A percentile compares a stretch with the other conserved stretches of the same genome.
phyloP scores from a whole-genome alignment of 2,888 invertebrate genomes.

The Trimorus sp. region DNA sequence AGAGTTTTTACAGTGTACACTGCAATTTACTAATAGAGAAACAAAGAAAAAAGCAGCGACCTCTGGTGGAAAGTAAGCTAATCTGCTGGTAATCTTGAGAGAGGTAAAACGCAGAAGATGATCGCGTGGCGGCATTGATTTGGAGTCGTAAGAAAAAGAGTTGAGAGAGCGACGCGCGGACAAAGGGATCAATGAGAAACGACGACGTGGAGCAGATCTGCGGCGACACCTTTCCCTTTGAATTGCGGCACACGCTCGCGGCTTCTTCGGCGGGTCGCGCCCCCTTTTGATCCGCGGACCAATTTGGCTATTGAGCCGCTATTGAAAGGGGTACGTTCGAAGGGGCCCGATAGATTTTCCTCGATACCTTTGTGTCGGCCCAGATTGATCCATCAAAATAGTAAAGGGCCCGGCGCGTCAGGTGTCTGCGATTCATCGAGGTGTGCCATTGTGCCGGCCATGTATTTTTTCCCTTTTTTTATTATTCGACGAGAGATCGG shows the following conservation, averaged over 20 bases:
- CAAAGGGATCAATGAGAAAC: slow-evolving; percentile 66
- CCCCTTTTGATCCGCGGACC: slow-evolving; percentile 73
- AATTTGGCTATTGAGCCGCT: slow-evolving; percentile 80
- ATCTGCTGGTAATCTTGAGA: slow-evolving; percentile 37
- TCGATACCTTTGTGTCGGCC: slow-evolving; percentile 77
- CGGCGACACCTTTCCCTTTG: slow-evolving; percentile 77
- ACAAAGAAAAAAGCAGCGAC: too few species aligned
- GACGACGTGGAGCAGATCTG: slow-evolving; percentile 72
- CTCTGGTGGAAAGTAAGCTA: slow-evolving; percentile 22
- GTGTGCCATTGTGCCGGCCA: slow-evolving; percentile 58
- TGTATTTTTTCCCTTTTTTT: slow-evolving; percentile 42
- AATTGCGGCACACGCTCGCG: slow-evolving; percentile 66
- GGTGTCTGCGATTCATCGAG: slow-evolving; percentile 69
- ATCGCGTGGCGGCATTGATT: slow-evolving; percentile 72
- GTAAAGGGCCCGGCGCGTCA: slow-evolving; percentile 74
- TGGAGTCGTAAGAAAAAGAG: slow-evolving; percentile 55
- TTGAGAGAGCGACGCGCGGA: slow-evolving; percentile 34
- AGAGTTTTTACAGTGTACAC: too few species aligned
- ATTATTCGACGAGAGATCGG: slow-evolving; percentile 26
- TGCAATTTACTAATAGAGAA: too few species aligned
- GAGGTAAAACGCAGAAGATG: slow-evolving; percentile 51
- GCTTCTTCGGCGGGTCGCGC: slow-evolving; percentile 55
- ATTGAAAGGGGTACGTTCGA: slow-evolving; percentile 75
- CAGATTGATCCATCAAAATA: slow-evolving; percentile 81
- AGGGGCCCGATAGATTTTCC: slow-evolving; percentile 71